phyloP scores from a whole-genome alignment of 2,113 vertebrate species.

The Mirza zaza region DNA sequence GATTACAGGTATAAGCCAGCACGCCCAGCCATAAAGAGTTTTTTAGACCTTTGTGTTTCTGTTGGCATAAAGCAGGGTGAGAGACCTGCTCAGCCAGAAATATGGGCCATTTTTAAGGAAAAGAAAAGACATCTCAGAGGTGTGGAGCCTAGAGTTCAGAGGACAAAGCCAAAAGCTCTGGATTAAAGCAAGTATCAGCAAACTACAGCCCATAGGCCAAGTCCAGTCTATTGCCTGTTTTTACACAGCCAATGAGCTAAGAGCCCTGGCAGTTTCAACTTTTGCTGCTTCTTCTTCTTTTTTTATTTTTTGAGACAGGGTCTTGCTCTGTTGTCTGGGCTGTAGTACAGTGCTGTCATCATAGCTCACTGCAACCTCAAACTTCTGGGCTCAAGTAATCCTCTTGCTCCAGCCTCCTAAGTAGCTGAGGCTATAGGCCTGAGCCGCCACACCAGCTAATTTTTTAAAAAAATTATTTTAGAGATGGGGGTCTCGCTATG shows the following conservation, averaged over 20 bases:
- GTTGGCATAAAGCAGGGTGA: not conserved
- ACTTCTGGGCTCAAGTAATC: too few relatives aligned
- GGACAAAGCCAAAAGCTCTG: not conserved
- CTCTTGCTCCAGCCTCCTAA: too few relatives aligned
- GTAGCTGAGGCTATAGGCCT: too few relatives aligned
- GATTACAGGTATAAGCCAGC: too few relatives aligned
- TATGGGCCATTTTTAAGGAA: not conserved
- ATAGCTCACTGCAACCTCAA: too few relatives aligned
- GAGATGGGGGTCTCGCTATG: too few relatives aligned
- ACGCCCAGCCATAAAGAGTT: too few relatives aligned
- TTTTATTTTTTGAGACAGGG: too few relatives aligned
- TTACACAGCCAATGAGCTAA: not conserved
- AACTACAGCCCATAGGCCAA: not conserved
- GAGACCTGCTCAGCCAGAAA: not conserved
- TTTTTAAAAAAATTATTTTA: too few relatives aligned
- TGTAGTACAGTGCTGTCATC: too few relatives aligned
- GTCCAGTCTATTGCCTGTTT: not conserved
- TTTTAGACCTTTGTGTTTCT: not conserved
- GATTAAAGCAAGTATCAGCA: not conserved
- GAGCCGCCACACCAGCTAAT: too few relatives aligned
- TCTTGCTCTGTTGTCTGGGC: too few relatives aligned
- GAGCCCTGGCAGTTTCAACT: not conserved
- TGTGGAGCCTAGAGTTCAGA: not conserved
- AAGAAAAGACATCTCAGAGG: not conserved
- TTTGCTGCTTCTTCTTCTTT: not conserved